phyloP scores from a whole-genome alignment of 1,140 invertebrate species.

The Drosophila truncata region DNA sequence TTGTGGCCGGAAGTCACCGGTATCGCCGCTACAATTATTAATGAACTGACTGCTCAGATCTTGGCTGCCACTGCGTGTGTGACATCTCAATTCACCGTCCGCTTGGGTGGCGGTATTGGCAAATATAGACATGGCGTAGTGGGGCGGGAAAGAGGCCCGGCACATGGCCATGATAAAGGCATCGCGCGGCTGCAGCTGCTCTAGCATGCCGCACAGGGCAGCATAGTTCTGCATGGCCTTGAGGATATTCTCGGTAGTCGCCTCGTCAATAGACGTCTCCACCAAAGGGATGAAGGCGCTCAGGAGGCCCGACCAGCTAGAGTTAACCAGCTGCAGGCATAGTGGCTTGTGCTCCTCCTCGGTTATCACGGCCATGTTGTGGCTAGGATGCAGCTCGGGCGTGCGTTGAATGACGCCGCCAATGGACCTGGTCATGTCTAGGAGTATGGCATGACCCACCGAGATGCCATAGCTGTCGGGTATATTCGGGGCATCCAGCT shows the following conservation, averaged over 20 bases:
- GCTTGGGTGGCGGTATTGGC: conserved; percentile 66
- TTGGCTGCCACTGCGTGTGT: conserved; percentile 85
- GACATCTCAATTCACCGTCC: conserved; percentile 82
- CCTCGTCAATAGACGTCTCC: conserved; percentile 98
- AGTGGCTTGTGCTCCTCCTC: conserved; percentile 87
- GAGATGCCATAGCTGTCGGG: conserved; percentile 98
- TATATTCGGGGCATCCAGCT: conserved; percentile 95
- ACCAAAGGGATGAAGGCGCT: conserved; percentile 96
- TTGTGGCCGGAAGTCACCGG: conserved; percentile 91
- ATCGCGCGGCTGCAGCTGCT: conserved; percentile 91
- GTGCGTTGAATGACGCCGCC: conserved; percentile 80
- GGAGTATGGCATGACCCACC: conserved; percentile 95
- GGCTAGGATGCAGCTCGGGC: conserved; percentile 74
- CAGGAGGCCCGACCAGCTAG: conserved; percentile 97
- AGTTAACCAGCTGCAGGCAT: conserved; percentile 94
- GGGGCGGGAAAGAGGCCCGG: conserved; percentile 96
- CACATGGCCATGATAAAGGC: conserved; percentile 97
- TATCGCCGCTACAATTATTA: conserved; percentile 86
- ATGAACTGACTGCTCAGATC: conserved; percentile 86
- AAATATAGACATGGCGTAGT: conserved; percentile 96
- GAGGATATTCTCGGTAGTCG: conserved; percentile 94
- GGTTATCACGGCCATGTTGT: conserved; percentile 85
- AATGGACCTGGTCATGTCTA: conserved; percentile 95
- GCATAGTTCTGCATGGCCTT: conserved; percentile 96
- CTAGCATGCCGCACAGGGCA: conserved; percentile 91